These are phyloP conservation scores for Atherix ibis DNA, from an alignment of 2,888 invertebrate genomes.

Conservation along the genomic window DNA sequence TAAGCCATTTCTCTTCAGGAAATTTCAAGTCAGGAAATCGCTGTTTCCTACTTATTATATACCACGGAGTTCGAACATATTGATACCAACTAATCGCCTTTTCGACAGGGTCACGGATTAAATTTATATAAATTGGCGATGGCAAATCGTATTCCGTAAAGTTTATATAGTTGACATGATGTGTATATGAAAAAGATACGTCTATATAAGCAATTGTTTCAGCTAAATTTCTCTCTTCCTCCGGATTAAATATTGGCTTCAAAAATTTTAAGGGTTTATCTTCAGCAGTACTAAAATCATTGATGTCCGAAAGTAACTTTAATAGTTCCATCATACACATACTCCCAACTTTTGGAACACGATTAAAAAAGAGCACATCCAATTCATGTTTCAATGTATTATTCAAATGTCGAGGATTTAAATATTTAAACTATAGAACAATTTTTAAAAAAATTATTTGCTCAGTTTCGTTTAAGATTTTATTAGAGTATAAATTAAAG, in stretches of 20 bases:
- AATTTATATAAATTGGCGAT: conserved; percentile 70
- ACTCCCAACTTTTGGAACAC: conserved; percentile 84
- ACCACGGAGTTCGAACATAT: conserved; percentile 76
- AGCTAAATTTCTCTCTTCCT: conserved; percentile 55
- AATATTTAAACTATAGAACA: too few species aligned
- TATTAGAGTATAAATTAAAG: too few species aligned
- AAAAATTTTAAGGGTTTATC: conserved; percentile 49
- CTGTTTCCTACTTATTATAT: conserved; percentile 69
- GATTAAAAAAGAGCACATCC: conserved; percentile 70
- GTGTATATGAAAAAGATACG: conserved; percentile 67
- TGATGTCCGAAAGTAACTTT: conserved; percentile 41
- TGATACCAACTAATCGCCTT: conserved; percentile 79
- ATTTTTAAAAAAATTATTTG: too few species aligned
- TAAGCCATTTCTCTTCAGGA: conserved; percentile 45
- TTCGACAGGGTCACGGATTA: conserved; percentile 74
- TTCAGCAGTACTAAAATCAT: conserved; percentile 54
- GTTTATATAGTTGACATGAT: conserved; percentile 78
- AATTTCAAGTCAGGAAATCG: conserved; percentile 65
- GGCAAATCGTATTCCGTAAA: conserved; percentile 61
- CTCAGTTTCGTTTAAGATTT: too few species aligned
- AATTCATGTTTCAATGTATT: conserved; percentile 59
- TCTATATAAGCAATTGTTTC: conserved; percentile 49
- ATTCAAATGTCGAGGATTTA: too few species aligned
- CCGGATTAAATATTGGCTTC: conserved; percentile 38
- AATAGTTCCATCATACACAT: conserved; percentile 75